phyloP scores from a whole-genome alignment of 1,140 invertebrate species.

The Aphelinus certus region DNA sequence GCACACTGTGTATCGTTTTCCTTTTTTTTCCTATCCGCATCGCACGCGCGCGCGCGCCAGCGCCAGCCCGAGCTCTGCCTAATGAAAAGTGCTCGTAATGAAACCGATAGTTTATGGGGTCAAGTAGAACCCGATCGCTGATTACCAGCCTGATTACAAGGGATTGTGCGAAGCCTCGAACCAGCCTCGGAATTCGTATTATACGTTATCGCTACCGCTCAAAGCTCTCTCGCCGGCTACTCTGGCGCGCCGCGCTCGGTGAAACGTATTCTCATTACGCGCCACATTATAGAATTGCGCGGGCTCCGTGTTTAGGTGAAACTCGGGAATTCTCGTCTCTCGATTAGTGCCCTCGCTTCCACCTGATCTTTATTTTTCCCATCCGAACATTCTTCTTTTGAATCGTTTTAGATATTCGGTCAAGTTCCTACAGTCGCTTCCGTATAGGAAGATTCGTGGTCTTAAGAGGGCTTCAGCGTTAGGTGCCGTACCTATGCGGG shows the following conservation, averaged over 20 bases:
- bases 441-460: too few relatives aligned
- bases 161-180: constrained; percentile 28
- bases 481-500: too few relatives aligned
- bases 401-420: too few relatives aligned
- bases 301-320: constrained; percentile 4
- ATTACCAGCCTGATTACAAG: constrained; percentile 26
- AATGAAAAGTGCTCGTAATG: constrained; percentile 26
- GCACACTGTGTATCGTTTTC: not conserved
- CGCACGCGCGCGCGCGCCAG: too few relatives aligned
- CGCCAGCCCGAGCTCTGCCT: not conserved
- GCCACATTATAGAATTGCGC: constrained; percentile 3
- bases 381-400: too few relatives aligned
- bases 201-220: not conserved
- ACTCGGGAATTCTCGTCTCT: not conserved
- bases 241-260: not conserved
- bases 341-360: too few relatives aligned
- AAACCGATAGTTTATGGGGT: constrained; percentile 38
- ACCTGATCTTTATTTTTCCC: too few relatives aligned
- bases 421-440: too few relatives aligned
- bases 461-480: too few relatives aligned
- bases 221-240: too few relatives aligned
- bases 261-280: constrained; percentile 28
- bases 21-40: not conserved
- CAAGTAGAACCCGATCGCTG: constrained; percentile 33
- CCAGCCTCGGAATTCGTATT: constrained; percentile 21